Percentiles rank a stretch among this genome's conserved stretches.
Conservation (phyloP, 2,888 invertebrate species). For the Subacronicta megacephala region DNA sequence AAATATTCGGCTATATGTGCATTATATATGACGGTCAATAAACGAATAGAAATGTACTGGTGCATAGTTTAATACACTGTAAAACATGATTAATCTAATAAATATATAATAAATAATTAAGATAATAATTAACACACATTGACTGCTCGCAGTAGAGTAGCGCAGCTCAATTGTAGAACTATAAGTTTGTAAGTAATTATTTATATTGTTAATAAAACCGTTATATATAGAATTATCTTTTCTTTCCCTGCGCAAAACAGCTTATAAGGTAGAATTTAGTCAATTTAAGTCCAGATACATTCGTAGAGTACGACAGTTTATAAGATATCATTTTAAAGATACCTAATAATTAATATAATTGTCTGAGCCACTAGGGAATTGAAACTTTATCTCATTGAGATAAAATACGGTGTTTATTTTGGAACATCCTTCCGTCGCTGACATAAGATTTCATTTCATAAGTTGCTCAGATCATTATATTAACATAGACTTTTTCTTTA, state of each 20-base stretch:
- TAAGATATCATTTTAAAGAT: too few species aligned
- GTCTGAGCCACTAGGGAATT: too few species aligned
- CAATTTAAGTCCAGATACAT: too few species aligned
- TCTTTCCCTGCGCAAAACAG: slow-evolving; percentile 44
- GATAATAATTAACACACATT: slow-evolving; percentile 73
- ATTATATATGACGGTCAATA: slow-evolving; percentile 48
- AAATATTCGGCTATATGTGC: slow-evolving; percentile 51
- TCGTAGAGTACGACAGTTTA: too few species aligned
- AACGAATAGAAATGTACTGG: slow-evolving; percentile 67
- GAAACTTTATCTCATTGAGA: too few species aligned
- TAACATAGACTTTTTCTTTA: too few species aligned
- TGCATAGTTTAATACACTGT: slow-evolving; percentile 75
- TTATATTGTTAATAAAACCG: slow-evolving; percentile 90
- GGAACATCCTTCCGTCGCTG: too few species aligned
- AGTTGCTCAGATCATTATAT: too few species aligned
- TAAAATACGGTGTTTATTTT: too few species aligned
- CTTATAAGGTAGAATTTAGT: too few species aligned
- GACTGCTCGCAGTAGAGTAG: slow-evolving; percentile 89
- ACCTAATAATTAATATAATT: too few species aligned
- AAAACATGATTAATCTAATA: slow-evolving; percentile 57
- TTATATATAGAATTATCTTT: slow-evolving; percentile 80
- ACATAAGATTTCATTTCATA: too few species aligned
- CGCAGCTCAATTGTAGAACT: slow-evolving; percentile 88
- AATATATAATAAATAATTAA: slow-evolving; percentile 53
- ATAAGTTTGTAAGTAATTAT: slow-evolving; percentile 89